These are phyloP conservation scores for Nymphalis urticae DNA, from an alignment of 2,888 invertebrate genomes.

Conservation along the genomic window DNA sequence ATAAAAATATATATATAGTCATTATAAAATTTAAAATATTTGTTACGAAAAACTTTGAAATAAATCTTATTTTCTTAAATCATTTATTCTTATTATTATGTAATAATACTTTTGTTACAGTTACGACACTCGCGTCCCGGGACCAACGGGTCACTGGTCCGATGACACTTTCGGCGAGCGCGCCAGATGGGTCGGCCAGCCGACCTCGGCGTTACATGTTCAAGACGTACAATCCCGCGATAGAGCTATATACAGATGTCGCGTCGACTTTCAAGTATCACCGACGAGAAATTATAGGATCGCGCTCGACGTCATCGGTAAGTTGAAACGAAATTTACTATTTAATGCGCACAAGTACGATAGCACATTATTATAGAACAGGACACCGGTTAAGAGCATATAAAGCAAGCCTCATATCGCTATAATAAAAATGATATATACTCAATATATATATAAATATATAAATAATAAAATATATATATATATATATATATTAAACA, in stretches of 20 bases:
- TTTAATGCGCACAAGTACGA: background rate
- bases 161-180: conserved; percentile 84
- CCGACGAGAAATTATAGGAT: conserved; percentile 89
- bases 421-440: too few relatives aligned
- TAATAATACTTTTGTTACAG: conserved; percentile 46
- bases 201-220: conserved; percentile 61
- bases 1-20: too few relatives aligned
- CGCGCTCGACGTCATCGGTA: conserved; percentile 88
- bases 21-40: too few relatives aligned
- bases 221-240: conserved; percentile 61
- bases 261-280: conserved; percentile 81
- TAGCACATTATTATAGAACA: too few relatives aligned
- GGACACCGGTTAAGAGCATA: too few relatives aligned
- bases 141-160: conserved; percentile 68
- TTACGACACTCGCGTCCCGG: conserved; percentile 67
- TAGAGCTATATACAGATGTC: conserved; percentile 67
- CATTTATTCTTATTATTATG: too few relatives aligned
- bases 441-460: too few relatives aligned
- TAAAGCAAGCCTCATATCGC: too few relatives aligned
- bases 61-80: too few relatives aligned
- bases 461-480: too few relatives aligned
- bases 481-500: too few relatives aligned
- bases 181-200: conserved; percentile 82
- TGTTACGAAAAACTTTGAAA: too few relatives aligned
- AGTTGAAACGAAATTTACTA: conserved; percentile 40